Evolutionary conservation across 2,888 invertebrate species (phyloP).

Genomic region (Himalopsyche anomala): DNA sequence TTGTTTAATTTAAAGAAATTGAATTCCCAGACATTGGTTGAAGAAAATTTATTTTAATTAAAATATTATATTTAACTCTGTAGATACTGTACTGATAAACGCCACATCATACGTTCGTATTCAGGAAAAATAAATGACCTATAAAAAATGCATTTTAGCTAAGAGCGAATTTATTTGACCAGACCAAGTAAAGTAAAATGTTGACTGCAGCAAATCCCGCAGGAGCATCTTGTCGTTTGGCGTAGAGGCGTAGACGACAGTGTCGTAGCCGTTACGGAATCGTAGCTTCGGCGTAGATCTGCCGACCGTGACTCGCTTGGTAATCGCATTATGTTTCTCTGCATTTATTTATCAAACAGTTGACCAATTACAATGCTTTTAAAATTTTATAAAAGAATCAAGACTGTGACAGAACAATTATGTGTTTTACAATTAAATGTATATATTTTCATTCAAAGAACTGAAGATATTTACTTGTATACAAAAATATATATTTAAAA

Average conservation of each 20-base stretch:
- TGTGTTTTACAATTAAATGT: neutral
- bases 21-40: too few species aligned
- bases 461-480: too few species aligned
- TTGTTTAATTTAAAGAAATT: too few species aligned
- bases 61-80: too few species aligned
- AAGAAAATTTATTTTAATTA: too few species aligned
- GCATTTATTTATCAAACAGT: constrained; percentile 2
- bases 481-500: too few species aligned
- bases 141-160: too few species aligned
- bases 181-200: neutral
- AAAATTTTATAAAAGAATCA: neutral
- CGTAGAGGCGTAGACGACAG: constrained; percentile 8
- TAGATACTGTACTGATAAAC: too few species aligned
- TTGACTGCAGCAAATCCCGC: neutral
- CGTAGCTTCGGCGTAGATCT: neutral
- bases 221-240: neutral
- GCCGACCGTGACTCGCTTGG: constrained; percentile 9
- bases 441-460: too few species aligned
- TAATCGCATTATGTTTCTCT: constrained; percentile 5
- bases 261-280: constrained; percentile 8
- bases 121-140: too few species aligned
- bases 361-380: constrained; percentile 19
- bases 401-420: neutral
- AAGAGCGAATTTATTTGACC: too few species aligned
- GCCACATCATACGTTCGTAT: too few species aligned